Percentiles rank a stretch among this genome's conserved stretches.
Conservation (phyloP, 2,113 vertebrate species). For the Chunga burmeisteri region DNA sequence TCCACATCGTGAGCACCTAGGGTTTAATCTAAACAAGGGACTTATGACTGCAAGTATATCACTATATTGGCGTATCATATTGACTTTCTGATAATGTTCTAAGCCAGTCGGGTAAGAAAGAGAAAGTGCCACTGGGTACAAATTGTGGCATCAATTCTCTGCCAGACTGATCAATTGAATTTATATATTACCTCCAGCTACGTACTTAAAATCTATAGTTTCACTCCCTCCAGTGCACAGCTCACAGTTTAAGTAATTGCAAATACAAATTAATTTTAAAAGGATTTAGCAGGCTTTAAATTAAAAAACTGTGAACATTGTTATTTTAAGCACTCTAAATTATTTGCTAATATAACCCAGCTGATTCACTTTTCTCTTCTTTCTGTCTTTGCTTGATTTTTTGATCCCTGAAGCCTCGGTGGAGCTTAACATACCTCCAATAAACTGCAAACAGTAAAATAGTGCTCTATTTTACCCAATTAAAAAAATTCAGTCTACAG, state of each 20-base stretch:
- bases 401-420: not conserved
- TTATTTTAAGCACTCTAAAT: conserved; percentile 75
- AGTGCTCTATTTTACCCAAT: not conserved
- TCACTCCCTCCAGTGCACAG: conserved; percentile 65
- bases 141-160: conserved; percentile 84
- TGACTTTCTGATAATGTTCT: conserved; percentile 85
- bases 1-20: conserved; percentile 63
- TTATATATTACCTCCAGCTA: conserved; percentile 83
- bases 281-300: conserved; percentile 70
- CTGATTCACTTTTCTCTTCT: conserved; percentile 16
- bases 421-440: not conserved
- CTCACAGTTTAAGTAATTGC: conserved; percentile 75
- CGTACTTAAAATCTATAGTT: conserved; percentile 77
- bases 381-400: conserved; percentile 35
- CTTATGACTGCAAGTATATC: conserved; percentile 74
- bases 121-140: conserved; percentile 79
- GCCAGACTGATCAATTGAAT: conserved; percentile 83
- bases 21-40: conserved; percentile 73
- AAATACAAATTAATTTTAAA: conserved; percentile 77
- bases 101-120: conserved; percentile 75
- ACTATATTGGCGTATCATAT: conserved; percentile 77
- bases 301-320: conserved; percentile 75
- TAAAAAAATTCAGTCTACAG: not conserved
- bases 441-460: not conserved
- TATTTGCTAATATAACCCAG: conserved; percentile 72